These are phyloP conservation scores for Bedellia somnulentella DNA, from an alignment of 2,888 invertebrate genomes.

Conservation along the genomic window DNA sequence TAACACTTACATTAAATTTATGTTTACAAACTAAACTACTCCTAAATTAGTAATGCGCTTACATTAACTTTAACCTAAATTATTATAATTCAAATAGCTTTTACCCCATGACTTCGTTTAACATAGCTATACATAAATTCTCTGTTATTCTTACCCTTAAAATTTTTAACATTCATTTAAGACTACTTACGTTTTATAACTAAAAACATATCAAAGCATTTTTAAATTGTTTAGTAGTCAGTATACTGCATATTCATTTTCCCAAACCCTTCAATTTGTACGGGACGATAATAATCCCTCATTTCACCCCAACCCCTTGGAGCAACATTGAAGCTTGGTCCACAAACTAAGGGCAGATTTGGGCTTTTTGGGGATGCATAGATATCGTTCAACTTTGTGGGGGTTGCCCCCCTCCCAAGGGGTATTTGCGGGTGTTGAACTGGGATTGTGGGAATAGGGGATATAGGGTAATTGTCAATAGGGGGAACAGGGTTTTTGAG, in stretches of 20 bases:
- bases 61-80: no score
- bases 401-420: slow-evolving; percentile 39
- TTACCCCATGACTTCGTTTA: no score
- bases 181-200: no score
- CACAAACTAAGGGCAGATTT: slow-evolving; percentile 34
- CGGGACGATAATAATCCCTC: slow-evolving; percentile 70
- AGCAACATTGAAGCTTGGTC: slow-evolving; percentile 79
- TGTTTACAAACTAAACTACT: no score
- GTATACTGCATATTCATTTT: slow-evolving; percentile 33
- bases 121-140: no score
- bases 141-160: no score
- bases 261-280: slow-evolving; percentile 67
- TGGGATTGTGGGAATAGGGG: slow-evolving; percentile 32
- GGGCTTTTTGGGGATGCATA: slow-evolving; percentile 47
- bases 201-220: no score
- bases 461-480: slow-evolving; percentile 50
- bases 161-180: no score
- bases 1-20: no score
- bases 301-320: slow-evolving; percentile 80
- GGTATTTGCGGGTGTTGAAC: slow-evolving; percentile 33
- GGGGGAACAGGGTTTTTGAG: slow-evolving; percentile 38
- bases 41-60: no score
- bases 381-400: slow-evolving; percentile 49
- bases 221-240: slow-evolving; percentile 55
- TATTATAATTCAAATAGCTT: no score